Percentiles rank a stretch among this genome's conserved stretches.
phyloP scores from a whole-genome alignment of 1,140 invertebrate species.

The Sogatella furcifera region DNA sequence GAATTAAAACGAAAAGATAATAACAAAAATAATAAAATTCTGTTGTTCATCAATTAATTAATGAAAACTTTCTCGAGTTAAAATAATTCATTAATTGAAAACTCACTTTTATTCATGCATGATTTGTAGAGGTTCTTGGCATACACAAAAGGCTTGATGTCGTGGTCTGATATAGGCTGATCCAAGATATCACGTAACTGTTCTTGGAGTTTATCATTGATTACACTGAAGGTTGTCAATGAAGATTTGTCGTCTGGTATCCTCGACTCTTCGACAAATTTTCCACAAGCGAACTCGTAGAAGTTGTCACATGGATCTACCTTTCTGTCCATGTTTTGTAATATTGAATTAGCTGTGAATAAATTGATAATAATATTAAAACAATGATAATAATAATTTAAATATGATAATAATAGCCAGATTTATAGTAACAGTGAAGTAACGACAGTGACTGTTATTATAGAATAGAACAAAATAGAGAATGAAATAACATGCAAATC shows the following conservation, averaged over 20 bases:
- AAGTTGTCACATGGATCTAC: slow-evolving; percentile 55
- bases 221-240: slow-evolving; percentile 67
- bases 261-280: slow-evolving; percentile 26
- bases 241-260: slow-evolving; percentile 31
- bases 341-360: slow-evolving; percentile 37
- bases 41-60: too few species aligned
- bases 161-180: slow-evolving; percentile 46
- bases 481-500: too few species aligned
- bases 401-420: too few species aligned
- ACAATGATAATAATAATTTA: too few species aligned
- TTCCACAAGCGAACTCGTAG: slow-evolving; percentile 54
- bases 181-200: slow-evolving; percentile 66
- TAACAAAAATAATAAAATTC: too few species aligned
- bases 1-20: too few species aligned
- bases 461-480: too few species aligned
- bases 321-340: slow-evolving; percentile 42
- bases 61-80: neutral
- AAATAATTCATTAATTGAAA: neutral
- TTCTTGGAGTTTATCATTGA: slow-evolving; percentile 67
- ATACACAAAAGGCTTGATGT: slow-evolving; percentile 59
- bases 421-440: too few species aligned
- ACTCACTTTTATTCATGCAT: slow-evolving; percentile 78
- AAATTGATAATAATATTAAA: slow-evolving; percentile 31
- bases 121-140: slow-evolving; percentile 68
- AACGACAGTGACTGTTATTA: too few species aligned